Conservation (phyloP, 2,113 vertebrate species). For the Orientallactaga bullata region DNA sequence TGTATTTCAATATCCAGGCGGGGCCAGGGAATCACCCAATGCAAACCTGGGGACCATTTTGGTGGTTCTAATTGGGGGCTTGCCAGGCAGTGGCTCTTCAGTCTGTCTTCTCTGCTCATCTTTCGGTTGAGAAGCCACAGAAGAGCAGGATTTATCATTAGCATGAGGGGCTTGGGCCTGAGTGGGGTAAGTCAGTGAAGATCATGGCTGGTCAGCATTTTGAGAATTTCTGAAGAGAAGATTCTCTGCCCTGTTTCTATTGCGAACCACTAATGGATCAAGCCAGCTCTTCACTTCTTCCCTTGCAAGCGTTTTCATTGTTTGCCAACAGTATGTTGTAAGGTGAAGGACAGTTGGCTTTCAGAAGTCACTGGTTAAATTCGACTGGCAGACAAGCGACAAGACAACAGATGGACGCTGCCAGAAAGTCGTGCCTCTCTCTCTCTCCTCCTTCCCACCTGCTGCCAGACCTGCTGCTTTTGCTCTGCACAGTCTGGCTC, state of each 20-base stretch:
- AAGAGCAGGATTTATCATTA: background rate
- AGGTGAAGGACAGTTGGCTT: constrained; percentile 74
- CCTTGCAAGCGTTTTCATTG: constrained; percentile 16
- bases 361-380: constrained; percentile 68
- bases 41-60: background rate
- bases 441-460: constrained; percentile 59
- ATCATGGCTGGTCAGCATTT: background rate
- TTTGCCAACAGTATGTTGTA: constrained; percentile 60
- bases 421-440: constrained; percentile 48
- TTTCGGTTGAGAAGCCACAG: background rate
- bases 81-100: too few relatives aligned
- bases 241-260: background rate
- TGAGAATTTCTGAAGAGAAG: background rate
- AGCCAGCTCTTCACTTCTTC: background rate
- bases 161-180: background rate
- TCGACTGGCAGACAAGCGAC: constrained; percentile 72
- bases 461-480: constrained; percentile 76
- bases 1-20: background rate
- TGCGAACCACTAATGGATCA: background rate
- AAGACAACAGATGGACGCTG: constrained; percentile 76
- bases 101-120: background rate
- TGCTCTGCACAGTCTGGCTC: constrained; percentile 66
- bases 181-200: background rate
- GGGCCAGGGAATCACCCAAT: accelerated
- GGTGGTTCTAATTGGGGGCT: background rate